These are phyloP conservation scores for Catocala nupta DNA, from an alignment of 2,888 invertebrate genomes.

Conservation along the genomic window DNA sequence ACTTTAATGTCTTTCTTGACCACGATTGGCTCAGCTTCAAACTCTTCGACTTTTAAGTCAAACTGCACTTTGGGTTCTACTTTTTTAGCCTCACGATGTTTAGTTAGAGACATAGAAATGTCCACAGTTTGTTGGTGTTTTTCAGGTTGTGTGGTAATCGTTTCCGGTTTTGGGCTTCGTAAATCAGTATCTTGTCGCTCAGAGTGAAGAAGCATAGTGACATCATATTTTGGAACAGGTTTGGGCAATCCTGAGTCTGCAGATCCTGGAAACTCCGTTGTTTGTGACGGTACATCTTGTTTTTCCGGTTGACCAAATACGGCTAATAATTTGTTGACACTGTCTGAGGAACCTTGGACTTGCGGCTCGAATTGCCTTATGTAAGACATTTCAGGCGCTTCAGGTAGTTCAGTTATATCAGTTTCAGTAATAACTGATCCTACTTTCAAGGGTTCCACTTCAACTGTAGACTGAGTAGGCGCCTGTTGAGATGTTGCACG, in stretches of 20 bases:
- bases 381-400: slow-evolving; percentile 63
- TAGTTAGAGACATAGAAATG: slow-evolving; percentile 73
- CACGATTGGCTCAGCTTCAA: slow-evolving; percentile 62
- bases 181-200: slow-evolving; percentile 69
- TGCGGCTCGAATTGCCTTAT: slow-evolving; percentile 65
- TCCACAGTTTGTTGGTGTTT: slow-evolving; percentile 68
- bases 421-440: slow-evolving; percentile 64
- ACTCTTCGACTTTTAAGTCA: slow-evolving; percentile 72
- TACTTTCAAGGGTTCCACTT: slow-evolving; percentile 61
- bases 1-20: slow-evolving; percentile 78
- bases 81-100: slow-evolving; percentile 59
- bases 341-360: slow-evolving; percentile 61
- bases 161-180: slow-evolving; percentile 48
- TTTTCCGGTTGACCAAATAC: slow-evolving; percentile 67
- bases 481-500: slow-evolving; percentile 54
- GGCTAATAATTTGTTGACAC: slow-evolving; percentile 59
- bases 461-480: slow-evolving; percentile 57
- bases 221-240: slow-evolving; percentile 56
- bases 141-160: slow-evolving; percentile 28
- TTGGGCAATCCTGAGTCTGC: slow-evolving; percentile 34
- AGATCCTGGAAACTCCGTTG: slow-evolving; percentile 37
- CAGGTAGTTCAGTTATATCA: slow-evolving; percentile 51
- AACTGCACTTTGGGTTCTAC: slow-evolving; percentile 70
- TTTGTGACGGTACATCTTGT: slow-evolving; percentile 65
- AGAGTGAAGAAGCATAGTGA: slow-evolving; percentile 68